These are phyloP conservation scores for Buteo buteo DNA, from an alignment of 2,113 vertebrate genomes.

Conservation along the genomic window DNA sequence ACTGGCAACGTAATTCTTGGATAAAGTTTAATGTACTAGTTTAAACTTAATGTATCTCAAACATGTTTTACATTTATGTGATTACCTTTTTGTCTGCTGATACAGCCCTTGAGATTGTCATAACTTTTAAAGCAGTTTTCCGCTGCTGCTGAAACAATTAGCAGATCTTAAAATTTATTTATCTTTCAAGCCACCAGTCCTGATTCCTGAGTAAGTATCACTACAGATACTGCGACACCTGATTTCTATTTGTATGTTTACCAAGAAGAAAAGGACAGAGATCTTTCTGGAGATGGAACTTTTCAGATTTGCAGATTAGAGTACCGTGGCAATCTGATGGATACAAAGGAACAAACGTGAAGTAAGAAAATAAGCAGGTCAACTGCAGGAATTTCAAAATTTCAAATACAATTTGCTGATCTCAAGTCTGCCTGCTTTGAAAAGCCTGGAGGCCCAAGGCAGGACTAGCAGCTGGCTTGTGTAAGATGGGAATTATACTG, in stretches of 20 bases:
- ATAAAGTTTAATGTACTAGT: background rate
- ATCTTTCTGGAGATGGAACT: background rate
- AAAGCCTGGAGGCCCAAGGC: background rate
- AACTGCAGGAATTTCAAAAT: background rate
- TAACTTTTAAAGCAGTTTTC: background rate
- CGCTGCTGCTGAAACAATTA: background rate
- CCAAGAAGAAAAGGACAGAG: background rate
- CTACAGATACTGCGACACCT: background rate
- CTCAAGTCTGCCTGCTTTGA: background rate
- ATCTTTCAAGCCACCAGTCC: background rate
- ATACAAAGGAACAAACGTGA: background rate
- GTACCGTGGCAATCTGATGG: background rate
- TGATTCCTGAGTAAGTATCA: background rate
- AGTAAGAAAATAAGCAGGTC: background rate
- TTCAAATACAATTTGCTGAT: background rate
- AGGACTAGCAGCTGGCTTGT: background rate
- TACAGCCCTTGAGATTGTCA: background rate
- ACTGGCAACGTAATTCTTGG: background rate
- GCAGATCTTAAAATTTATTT: background rate
- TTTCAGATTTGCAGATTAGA: background rate
- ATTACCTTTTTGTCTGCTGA: background rate
- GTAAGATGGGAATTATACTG: background rate
- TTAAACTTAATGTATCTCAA: background rate
- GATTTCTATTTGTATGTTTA: background rate
- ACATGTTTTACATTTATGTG: background rate